Evolutionary conservation across 2,888 invertebrate genomes (phyloP), one percentile per base, ranked within the genome.

Genomic region (Dysmachus trigonus): DNA sequence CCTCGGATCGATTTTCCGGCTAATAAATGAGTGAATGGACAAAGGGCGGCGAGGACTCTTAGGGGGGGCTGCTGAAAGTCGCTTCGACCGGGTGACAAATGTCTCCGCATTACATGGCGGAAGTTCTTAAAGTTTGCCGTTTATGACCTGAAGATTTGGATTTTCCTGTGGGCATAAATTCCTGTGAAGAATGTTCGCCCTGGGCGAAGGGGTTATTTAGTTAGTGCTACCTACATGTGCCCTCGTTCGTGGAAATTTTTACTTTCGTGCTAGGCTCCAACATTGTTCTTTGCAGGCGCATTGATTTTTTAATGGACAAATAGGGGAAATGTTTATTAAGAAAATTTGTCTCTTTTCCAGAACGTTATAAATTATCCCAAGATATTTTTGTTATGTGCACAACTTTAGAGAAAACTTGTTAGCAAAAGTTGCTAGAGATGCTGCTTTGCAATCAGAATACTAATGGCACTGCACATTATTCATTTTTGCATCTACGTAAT

Each of bases 121-220:
- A 83, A 83, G 83, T 83, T 35, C 72, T 83, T 83, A 83, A 82
- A 71, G 62, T 71, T 82, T 71, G 38, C 82, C 82, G 71, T 53
- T 82, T 82, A 82, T 82, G 62, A 82, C 35, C 31, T 35, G 38
- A 82, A 82, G 38, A 82, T 82, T 71, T 82, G 31, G 62, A 82
- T 35, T 82, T 82, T 82, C 82, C 82, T 62, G 71, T 33, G 31
- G 62, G 33, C 30, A 62, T 82, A 82, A 82, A 62, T 82, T 71
- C 33, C 18, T 15, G 35, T 73, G 31, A 35, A 73, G 33, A 73
- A 35, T 73, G 73, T 73, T 73, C 73, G 27, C 33, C 73, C 27
- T 33, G 7, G 31, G 73, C 35, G 73, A 73, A 35, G 31, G 73
- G n/a, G 62, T 62, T 62, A 62, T 62, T 62, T 62, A 62, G 62